Conservation (phyloP, 1,140 invertebrate genomes). For the Anagrus nilaparvatae region DNA sequence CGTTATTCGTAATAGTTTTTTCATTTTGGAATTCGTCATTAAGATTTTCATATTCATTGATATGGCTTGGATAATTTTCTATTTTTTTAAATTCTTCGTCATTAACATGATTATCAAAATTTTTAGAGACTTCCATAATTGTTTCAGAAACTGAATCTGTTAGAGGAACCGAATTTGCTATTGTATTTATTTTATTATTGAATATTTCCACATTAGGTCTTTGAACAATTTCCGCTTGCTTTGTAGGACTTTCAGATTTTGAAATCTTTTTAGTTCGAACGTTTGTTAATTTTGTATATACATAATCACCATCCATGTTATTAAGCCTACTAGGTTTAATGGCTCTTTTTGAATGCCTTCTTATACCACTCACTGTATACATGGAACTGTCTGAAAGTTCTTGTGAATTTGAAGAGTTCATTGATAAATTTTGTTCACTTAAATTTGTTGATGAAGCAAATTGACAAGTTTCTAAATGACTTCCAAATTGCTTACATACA, state of each 20-base stretch:
- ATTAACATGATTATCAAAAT: slow-evolving; percentile 19
- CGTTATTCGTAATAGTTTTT: too few species aligned
- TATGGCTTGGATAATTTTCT: too few species aligned
- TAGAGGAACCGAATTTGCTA: slow-evolving; percentile 5
- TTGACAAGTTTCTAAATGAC: slow-evolving; percentile 32
- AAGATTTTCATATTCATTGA: not conserved
- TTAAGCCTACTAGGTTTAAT: slow-evolving; percentile 27
- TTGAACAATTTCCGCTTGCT: not conserved
- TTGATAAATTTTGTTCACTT: not conserved
- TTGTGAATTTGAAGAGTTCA: not conserved
- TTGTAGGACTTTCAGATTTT: slow-evolving; percentile 8
- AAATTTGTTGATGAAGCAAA: slow-evolving; percentile 19
- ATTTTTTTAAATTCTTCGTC: too few species aligned
- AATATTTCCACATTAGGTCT: not conserved
- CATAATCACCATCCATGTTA: slow-evolving; percentile 16
- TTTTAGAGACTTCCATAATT: slow-evolving; percentile 36
- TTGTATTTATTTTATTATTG: slow-evolving; percentile 2
- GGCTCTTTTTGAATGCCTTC: slow-evolving; percentile 18
- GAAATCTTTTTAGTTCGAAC: slow-evolving; percentile 7
- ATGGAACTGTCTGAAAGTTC: not conserved
- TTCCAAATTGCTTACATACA: slow-evolving; percentile 28
- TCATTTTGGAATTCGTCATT: not conserved
- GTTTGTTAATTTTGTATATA: slow-evolving; percentile 13
- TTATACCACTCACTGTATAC: slow-evolving; percentile 9
- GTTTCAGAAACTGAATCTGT: slow-evolving; percentile 33